Evolutionary conservation across 92 coral and sea anemone species (phyloP).

Genomic region (Phenganax stokvisi): DNA sequence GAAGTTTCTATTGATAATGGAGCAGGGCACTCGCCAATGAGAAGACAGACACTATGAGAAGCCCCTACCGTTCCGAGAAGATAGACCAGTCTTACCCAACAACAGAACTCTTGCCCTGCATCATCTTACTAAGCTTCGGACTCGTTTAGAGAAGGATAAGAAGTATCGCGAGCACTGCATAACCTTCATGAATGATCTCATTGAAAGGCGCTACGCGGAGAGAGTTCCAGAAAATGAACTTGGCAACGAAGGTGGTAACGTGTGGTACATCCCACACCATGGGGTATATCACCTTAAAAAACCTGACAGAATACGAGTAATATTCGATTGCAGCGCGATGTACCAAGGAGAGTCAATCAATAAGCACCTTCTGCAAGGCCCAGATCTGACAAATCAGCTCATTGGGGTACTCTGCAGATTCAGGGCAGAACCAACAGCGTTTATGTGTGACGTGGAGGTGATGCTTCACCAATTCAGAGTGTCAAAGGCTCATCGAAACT

Average conservation of each 20-base stretch:
- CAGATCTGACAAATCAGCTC: conserved; percentile 3
- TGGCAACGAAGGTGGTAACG: not conserved
- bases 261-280: conserved; percentile 15
- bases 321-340: not conserved
- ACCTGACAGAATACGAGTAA: conserved; percentile 4
- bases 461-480: not conserved
- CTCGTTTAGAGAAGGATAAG: conserved; percentile 3
- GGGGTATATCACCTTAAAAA: conserved; percentile 8
- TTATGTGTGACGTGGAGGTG: not conserved
- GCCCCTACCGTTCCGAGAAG: conserved; percentile 1
- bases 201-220: too few relatives aligned
- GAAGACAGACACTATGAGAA: not conserved
- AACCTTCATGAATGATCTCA: not conserved
- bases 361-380: conserved; percentile 6
- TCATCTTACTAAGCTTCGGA: conserved; percentile 8
- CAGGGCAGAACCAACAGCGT: not conserved
- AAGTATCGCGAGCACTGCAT: not conserved
- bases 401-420: not conserved
- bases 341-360: not conserved
- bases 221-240: too few relatives aligned
- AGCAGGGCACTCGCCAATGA: conserved; percentile 11
- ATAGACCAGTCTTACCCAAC: not conserved
- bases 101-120: not conserved
- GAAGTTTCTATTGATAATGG: conserved; percentile 4
- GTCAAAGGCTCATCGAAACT: not conserved